Evolutionary conservation across 2,888 invertebrate species (phyloP), one percentile per base, ranked within the genome.

Genomic region (Orthosia cruda): DNA sequence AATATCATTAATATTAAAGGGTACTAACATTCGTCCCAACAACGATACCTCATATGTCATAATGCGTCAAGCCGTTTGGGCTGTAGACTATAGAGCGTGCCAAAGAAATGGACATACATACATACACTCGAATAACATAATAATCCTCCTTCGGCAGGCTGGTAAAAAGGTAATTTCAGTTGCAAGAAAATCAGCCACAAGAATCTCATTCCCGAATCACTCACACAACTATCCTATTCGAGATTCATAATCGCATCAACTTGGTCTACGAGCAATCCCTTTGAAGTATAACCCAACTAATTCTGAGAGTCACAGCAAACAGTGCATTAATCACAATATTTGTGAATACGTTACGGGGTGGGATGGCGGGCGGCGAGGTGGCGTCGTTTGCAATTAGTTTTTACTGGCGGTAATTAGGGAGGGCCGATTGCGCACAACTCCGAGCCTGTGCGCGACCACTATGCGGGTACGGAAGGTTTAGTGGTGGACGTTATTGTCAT

Each of bases 371-470:
- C 72, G 83, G 87, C 81, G 87, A n/a, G 54, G 55, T 23, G 23
- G 88, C 90, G 90, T 91, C 92, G 92, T 89, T 92, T 89, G 93
- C 94, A 95, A 95, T 95, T 95, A 94, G 94, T 95, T 95, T 95
- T 95, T 95, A 94, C 94, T 94, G 93, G 91, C 90, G 90, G 94
- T 95, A 95, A 95, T 95, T 94, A 94, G 94, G 93, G 93, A 90
- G 91, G 89, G 93, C 92, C 93, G 94, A 95, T 94, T 94, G 94
- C 92, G 93, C 91, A 87, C 91, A 89, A 89, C 91, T 91, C 84
- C 91, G 89, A 89, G 91, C 90, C 87, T 85, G 89, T 88, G 83
- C 87, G 77, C 79, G 77, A 87, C 88, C 80, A 71, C 74, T 73
- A 40, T 7, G 47, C 71, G 84, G 67, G 85, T 82, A 85, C 72